phyloP scores from a whole-genome alignment of 2,888 invertebrate species.

The Xylota sylvarum region DNA sequence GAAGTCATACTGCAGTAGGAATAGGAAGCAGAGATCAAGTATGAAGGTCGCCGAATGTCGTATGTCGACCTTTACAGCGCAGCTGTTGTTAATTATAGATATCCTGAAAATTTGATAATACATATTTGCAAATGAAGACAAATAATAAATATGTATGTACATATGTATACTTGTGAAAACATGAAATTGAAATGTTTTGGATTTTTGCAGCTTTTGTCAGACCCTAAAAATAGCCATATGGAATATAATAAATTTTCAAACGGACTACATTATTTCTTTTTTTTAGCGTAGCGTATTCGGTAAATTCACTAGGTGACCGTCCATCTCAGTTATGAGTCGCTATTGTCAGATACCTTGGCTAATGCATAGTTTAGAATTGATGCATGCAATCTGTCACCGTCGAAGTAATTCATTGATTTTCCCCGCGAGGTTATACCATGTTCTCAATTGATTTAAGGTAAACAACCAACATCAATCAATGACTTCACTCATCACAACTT shows the following conservation, averaged over 20 bases:
- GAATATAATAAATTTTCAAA: not conserved
- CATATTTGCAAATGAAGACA: not conserved
- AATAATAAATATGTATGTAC: not conserved
- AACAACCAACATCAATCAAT: too few relatives aligned
- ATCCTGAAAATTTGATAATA: not conserved
- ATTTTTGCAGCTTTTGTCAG: not conserved
- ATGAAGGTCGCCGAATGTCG: conserved; percentile 33
- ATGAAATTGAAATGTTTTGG: not conserved
- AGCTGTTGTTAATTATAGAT: conserved; percentile 3
- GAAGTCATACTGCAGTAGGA: conserved; percentile 14
- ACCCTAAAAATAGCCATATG: not conserved
- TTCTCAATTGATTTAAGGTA: too few relatives aligned
- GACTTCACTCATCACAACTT: too few relatives aligned
- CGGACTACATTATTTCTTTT: too few relatives aligned
- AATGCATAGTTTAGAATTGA: too few relatives aligned
- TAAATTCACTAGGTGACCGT: too few relatives aligned
- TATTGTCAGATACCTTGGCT: too few relatives aligned
- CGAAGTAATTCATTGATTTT: too few relatives aligned
- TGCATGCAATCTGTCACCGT: too few relatives aligned
- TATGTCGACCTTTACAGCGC: not conserved
- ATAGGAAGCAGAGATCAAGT: conserved; percentile 39
- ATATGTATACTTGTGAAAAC: not conserved
- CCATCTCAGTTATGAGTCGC: too few relatives aligned
- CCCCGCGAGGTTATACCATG: too few relatives aligned
- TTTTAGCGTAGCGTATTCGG: too few relatives aligned